Evolutionary conservation across 2,113 vertebrate genomes (phyloP), one percentile per base, ranked within the genome.

Genomic region (Notothenia rossii): DNA sequence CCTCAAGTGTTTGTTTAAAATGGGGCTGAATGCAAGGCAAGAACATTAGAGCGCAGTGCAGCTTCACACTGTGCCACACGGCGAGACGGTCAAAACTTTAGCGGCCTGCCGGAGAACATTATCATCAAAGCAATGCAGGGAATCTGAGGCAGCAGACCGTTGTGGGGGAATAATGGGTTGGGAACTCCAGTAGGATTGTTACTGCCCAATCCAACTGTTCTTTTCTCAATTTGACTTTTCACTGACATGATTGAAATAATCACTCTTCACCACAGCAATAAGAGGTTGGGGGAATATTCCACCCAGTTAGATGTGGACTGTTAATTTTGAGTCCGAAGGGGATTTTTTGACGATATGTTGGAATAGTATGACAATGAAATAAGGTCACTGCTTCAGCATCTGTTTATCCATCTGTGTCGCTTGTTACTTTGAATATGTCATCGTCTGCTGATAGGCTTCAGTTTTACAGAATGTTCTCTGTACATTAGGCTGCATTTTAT

Each of bases 171-270:
- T 84, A 91, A 91, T 88, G 78, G 76, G 73, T 22, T 72, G 75
- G 78, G 76, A 85, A 77, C 58, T 78, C 65, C 59, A 63, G 69
- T 36, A 80, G 72, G 69, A 82, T 29, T 36, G 50, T 55, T 70
- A 17, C 63, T 46, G 79, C 82, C 69, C 86, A 72, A 49, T 73
- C 83, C 71, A 83, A 81, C 72, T 77, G 68, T 88, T 85, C 67
- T 51, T 85, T 66, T 86, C 82, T 85, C 46, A 81, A 85, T 81
- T 91, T 77, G 87, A 77, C 85, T 85, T 80, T 82, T 81, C 73
- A 61, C 78, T 94, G 94, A 95, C 92, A 90, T 94, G 93, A 95
- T 95, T 93, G 92, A 94, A 89, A 90, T 94, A 95, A 94, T 95
- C 83, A 76, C 86, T 89, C 55, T 81, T 81, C 46, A 55, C 54